phyloP scores from a whole-genome alignment of 2,888 invertebrate species.

The Protonemura montana region DNA sequence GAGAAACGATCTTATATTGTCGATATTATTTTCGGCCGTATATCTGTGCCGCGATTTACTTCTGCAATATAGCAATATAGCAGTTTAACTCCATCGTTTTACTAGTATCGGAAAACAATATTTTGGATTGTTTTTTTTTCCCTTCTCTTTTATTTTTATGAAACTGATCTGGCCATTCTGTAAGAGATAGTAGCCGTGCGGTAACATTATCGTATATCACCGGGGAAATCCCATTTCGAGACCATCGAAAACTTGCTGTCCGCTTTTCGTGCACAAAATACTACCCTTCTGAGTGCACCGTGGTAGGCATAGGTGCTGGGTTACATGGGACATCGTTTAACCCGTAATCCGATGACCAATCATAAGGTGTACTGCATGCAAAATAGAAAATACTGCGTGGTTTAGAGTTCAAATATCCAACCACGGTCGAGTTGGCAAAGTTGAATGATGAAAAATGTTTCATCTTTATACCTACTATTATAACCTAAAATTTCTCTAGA shows the following conservation, averaged over 20 bases:
- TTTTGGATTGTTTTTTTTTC: slow-evolving; percentile 47
- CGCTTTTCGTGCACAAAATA: slow-evolving; percentile 50
- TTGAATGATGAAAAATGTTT: too few relatives aligned
- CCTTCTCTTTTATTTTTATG: slow-evolving; percentile 41
- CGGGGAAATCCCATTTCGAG: slow-evolving; percentile 53
- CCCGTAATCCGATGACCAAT: not conserved
- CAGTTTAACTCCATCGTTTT: slow-evolving; percentile 48
- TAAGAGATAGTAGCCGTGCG: slow-evolving; percentile 51
- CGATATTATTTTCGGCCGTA: slow-evolving; percentile 35
- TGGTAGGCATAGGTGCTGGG: not conserved
- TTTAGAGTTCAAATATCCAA: too few relatives aligned
- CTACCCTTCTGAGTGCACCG: not conserved
- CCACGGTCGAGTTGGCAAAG: too few relatives aligned
- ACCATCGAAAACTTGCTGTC: slow-evolving; percentile 52
- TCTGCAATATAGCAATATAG: slow-evolving; percentile 44
- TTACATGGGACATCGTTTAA: not conserved
- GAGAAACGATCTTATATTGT: slow-evolving; percentile 36
- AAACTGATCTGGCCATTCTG: slow-evolving; percentile 52
- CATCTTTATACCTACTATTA: not conserved
- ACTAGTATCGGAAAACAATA: slow-evolving; percentile 49
- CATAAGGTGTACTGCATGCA: too few relatives aligned
- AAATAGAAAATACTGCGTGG: too few relatives aligned
- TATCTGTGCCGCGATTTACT: slow-evolving; percentile 44
- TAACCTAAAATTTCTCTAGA: too few relatives aligned
- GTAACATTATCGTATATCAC: slow-evolving; percentile 53